These are phyloP conservation scores for Volucella zonaria DNA, from an alignment of 2,888 invertebrate genomes.

Conservation along the genomic window DNA sequence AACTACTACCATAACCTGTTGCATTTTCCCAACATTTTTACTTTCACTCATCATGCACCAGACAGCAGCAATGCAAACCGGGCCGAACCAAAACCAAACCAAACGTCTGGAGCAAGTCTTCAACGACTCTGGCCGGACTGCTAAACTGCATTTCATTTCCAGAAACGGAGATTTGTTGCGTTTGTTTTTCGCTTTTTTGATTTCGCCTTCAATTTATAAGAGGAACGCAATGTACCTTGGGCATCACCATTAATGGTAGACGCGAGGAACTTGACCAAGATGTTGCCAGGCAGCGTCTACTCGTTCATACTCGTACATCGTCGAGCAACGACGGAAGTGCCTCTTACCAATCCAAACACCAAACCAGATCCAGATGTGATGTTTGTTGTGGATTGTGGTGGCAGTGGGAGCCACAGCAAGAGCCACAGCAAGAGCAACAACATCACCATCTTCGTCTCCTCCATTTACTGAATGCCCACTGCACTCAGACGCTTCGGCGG, in stretches of 20 bases:
- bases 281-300: not conserved
- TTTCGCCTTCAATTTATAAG: conserved; percentile 45
- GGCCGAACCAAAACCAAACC: conserved; percentile 14
- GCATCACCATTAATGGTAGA: conserved; percentile 7
- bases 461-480: conserved; percentile 20
- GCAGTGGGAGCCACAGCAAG: conserved; percentile 21
- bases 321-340: conserved; percentile 45
- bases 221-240: conserved; percentile 48
- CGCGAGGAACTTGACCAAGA: conserved; percentile 34
- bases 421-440: conserved; percentile 20
- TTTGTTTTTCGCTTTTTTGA: conserved; percentile 1
- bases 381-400: conserved; percentile 34
- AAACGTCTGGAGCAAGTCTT: conserved; percentile 65
- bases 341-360: conserved; percentile 49
- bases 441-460: conserved; percentile 26
- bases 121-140: conserved; percentile 55
- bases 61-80: conserved; percentile 44
- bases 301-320: not conserved
- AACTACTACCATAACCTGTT: conserved; percentile 57
- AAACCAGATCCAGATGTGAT: conserved; percentile 35
- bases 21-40: conserved; percentile 69
- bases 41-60: conserved; percentile 65
- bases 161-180: conserved; percentile 17
- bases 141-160: conserved; percentile 70
- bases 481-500: conserved; percentile 69